Evolutionary conservation across 2,113 vertebrate species (phyloP).

Genomic region (Sapayoa aenigma): DNA sequence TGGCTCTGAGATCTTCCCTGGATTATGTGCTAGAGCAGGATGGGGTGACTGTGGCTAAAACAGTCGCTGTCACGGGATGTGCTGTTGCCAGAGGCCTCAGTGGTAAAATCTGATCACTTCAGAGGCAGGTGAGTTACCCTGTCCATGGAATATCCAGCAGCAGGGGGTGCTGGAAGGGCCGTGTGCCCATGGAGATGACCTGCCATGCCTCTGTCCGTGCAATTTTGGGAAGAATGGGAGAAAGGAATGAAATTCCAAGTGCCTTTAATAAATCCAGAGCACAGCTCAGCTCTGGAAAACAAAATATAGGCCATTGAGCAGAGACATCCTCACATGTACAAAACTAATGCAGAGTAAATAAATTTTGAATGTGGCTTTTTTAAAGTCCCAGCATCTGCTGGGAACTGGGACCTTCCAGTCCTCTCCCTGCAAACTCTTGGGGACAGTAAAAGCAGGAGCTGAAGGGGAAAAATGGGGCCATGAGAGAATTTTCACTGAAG

Average conservation of each 20-base stretch:
- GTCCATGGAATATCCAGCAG: background rate
- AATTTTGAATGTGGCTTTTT: background rate
- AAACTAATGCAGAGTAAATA: background rate
- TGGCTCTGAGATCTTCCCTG: background rate
- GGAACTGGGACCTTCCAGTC: background rate
- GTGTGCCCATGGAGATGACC: rapidly evolving
- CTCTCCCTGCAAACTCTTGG: background rate
- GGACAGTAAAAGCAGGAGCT: background rate
- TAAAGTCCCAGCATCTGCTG: background rate
- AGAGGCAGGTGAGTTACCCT: background rate
- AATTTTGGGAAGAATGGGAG: background rate
- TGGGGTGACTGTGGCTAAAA: rapidly evolving
- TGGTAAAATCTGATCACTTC: background rate
- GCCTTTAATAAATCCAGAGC: background rate
- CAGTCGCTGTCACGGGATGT: rapidly evolving
- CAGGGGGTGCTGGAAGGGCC: background rate
- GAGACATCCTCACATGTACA: background rate
- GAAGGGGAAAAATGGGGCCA: background rate
- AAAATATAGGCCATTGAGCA: background rate
- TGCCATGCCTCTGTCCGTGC: rapidly evolving
- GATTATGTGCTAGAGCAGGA: background rate
- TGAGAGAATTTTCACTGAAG: background rate
- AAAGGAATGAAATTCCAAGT: background rate
- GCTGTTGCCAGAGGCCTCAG: background rate
- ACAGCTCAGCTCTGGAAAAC: background rate